Evolutionary conservation across 2,888 invertebrate genomes (phyloP), one percentile per base, ranked within the genome.

Genomic region (Stenchaetothrips biformis): DNA sequence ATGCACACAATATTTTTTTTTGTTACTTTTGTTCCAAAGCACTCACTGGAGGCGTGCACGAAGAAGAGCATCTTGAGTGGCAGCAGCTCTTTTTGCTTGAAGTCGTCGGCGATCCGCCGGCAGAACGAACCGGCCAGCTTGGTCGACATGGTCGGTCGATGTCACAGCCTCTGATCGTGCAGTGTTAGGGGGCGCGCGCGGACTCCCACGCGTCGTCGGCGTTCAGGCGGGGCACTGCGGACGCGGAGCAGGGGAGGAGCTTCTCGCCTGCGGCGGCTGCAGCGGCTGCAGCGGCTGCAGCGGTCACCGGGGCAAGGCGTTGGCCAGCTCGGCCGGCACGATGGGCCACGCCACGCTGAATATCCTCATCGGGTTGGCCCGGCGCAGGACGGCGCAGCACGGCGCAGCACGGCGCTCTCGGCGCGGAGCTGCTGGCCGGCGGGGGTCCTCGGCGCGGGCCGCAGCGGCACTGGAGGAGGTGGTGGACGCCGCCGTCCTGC

Each of bases 31-130:
- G 37, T 78, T n/a, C n/a, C n/a, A n/a, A n/a, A n/a, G n/a, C n/a
- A 91, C 92, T 92, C 88, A 94, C 94, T 93, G 25, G 93, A 93
- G 77, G 92, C 91, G 87, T 93, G 92, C 81, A 94, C 92, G 85
- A 94, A 93, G 86, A 93, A 93, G 83, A 94, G 88, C 83, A 93
- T 88, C 86, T 94, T 94, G 81, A 94, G 86, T 1, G 94, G 92
- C 83, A 93, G 88, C 74, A 94, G 88, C 86, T 93, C 91, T 86
- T 92, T 92, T 85, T 92, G 92, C 84, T 89, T 90, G 84, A 93
- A 90, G 87, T 94, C 93, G 84, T 92, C 90, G 82, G 89, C 87
- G 85, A 93, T 92, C 85, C 93, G 88, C 84, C 89, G 88, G 85
- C 91, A 92, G 85, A 92, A 92, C 82, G 89, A 88, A 82, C 90